Evolutionary conservation across 2,113 vertebrate genomes (phyloP), one percentile per base, ranked within the genome.

Genomic region (Microtus richardsoni): DNA sequence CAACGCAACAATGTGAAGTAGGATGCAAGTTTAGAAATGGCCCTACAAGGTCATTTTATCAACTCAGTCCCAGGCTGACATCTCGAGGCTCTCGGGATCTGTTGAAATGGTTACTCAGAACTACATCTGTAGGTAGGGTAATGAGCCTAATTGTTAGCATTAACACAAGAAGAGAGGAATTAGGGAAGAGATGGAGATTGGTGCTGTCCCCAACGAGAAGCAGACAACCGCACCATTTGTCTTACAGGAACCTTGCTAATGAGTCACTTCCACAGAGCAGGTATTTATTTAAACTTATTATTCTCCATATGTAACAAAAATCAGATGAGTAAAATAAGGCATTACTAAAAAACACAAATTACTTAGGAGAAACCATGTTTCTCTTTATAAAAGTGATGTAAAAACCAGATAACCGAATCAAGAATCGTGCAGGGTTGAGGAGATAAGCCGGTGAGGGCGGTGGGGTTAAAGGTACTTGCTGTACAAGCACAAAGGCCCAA

Each of bases 281-380:
- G 85, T 52, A 62, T 3, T 64, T 90, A 54, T 54, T 83, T 89
- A 88, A 89, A 17, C 58, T 91, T 77, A 73, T 93, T 90, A 47
- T 96, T 95, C 94, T 87, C 84, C 64, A 52, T n/a, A 64, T 44
- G 24, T 66, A 93, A 89, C 74, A 66, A 77, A 89, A 83, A 36
- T 44, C 33, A 3, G 85, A 93, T 26, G 1, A 87, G 75, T 64
- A 95, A 89, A 96, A 71, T 92, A 84, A 92, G 66, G 4, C 74
- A 83, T 41, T 88, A 49, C 68, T 82, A 91, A 92, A 41, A 44
- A 47, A 49, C 12, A 77, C 75, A 78, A 84, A 88, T 73, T 68
- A 41, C 75, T 89, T 80, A 54, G 87, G 58, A 28, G 4, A 91
- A 94, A 91, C 78, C 41, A 39, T 86, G 21, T 75, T 87, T 82